Conservation (phyloP, 1,140 invertebrate genomes). For the Cydia splendana region DNA sequence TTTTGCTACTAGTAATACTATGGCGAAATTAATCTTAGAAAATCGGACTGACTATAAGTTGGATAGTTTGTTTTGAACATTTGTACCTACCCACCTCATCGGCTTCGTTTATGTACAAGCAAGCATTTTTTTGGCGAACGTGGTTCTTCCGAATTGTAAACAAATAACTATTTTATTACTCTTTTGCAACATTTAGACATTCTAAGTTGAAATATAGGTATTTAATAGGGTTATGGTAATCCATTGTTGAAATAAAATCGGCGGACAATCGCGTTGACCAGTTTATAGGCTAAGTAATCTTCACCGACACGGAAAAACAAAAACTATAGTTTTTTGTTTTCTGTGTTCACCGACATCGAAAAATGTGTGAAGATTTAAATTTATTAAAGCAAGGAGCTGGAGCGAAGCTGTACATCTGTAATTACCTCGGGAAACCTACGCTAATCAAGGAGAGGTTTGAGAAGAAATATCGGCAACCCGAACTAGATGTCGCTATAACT, state of each 20-base stretch:
- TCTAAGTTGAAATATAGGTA: too few species aligned
- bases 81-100: too few species aligned
- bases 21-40: too few species aligned
- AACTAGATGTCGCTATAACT: slow-evolving; percentile 90
- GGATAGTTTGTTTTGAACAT: too few species aligned
- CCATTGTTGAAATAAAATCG: slow-evolving; percentile 11
- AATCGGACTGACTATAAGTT: too few species aligned
- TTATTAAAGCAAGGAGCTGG: slow-evolving; percentile 96
- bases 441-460: slow-evolving; percentile 95
- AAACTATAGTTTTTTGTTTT: too few species aligned
- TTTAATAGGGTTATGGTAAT: too few species aligned
- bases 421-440: slow-evolving; percentile 88
- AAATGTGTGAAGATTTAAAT: slow-evolving; percentile 76
- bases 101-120: too few species aligned
- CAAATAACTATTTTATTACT: neutral
- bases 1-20: too few species aligned
- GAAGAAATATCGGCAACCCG: slow-evolving; percentile 94
- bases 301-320: too few species aligned
- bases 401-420: slow-evolving; percentile 89
- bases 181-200: neutral
- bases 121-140: too few species aligned
- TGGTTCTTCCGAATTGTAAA: neutral
- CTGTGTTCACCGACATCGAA: too few species aligned
- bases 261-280: neutral
- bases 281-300: slow-evolving; percentile 2